These are phyloP conservation scores for Erinaceus europaeus DNA, from an alignment of 2,113 vertebrate genomes.

Conservation along the genomic window DNA sequence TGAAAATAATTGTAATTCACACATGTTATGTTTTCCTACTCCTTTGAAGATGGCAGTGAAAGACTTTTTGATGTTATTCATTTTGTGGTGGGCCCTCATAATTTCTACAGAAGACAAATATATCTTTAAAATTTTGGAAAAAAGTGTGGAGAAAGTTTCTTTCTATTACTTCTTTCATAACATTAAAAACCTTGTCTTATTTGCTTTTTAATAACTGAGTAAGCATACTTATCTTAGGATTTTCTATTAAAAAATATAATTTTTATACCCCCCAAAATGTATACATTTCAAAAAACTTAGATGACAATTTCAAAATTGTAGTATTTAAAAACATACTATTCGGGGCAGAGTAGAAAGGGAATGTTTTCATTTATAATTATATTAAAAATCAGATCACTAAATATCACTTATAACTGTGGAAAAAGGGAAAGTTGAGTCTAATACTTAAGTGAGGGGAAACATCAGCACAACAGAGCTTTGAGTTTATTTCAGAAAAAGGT, in stretches of 20 bases:
- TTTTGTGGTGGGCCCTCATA: constrained; percentile 35
- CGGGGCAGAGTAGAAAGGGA: background rate
- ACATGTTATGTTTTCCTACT: constrained; percentile 23
- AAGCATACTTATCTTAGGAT: no score
- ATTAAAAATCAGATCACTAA: background rate
- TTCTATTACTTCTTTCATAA: background rate
- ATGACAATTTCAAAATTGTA: no score
- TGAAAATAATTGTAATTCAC: constrained; percentile 28
- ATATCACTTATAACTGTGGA: no score
- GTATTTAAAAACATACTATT: no score
- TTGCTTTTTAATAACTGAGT: no score
- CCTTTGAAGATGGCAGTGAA: background rate
- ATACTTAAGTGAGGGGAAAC: background rate
- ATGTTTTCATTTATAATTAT: background rate
- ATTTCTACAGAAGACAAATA: constrained; percentile 40
- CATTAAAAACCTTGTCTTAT: no score
- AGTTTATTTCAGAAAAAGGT: no score
- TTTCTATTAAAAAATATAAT: no score
- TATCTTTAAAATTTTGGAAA: constrained; percentile 12
- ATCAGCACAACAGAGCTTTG: background rate
- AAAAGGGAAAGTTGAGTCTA: background rate
- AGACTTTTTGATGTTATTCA: constrained; percentile 16
- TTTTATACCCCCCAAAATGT: no score
- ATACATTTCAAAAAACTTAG: no score
- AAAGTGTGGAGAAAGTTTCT: background rate